Base-by-base conservation (phyloP, 2,113 vertebrate species). In the Lasiurus cinereus region DNA sequence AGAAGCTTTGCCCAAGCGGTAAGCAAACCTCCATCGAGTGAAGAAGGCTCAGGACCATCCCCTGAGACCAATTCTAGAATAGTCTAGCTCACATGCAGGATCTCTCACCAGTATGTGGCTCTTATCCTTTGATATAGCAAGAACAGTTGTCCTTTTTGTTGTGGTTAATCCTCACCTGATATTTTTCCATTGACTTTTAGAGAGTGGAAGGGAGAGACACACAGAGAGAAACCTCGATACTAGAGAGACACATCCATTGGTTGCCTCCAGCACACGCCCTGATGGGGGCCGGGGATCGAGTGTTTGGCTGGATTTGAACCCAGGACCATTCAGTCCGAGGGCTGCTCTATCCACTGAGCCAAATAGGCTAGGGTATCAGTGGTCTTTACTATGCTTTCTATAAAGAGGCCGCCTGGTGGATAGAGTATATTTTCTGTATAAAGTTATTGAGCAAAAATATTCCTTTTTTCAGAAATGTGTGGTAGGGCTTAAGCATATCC, bases 1-100 rank as follows among this genome's bases (percentile, higher is more conserved):
- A 69, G 92, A 97, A 83, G 80, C 94, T 78, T 70, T 98, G 54
- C 96, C 97, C 82, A 97, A 92, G 78, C 91, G 96, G 97, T 98
- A 96, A 96, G 74, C 62, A 83, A 67, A 29, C 8, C 31, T 82
- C 43, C 33, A 12, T 56, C 43, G 59, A 24, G 36, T 12, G 36
- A 39, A 29, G 36, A 39, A 29, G 36, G 7, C 52, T 76, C 33
- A 27, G 67, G 39, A 18, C n/a, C 43, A 62, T 70, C 31, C 62
- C 16, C 29, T n/a, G 29, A 79, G 11, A 67, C 69, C 52, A 59
- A 43, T 52, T 86, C 83, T 62, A 77, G 77, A 90, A 86, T 33
- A 36, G 67, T 46, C 52, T 69, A 85, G 36, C 54, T 33, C 66
- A 48, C 11, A 24, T 1, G 1, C 36, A 64, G 56, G 21, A 7